phyloP scores from a whole-genome alignment of 2,888 invertebrate genomes.

The Ophonus ardosiacus region DNA sequence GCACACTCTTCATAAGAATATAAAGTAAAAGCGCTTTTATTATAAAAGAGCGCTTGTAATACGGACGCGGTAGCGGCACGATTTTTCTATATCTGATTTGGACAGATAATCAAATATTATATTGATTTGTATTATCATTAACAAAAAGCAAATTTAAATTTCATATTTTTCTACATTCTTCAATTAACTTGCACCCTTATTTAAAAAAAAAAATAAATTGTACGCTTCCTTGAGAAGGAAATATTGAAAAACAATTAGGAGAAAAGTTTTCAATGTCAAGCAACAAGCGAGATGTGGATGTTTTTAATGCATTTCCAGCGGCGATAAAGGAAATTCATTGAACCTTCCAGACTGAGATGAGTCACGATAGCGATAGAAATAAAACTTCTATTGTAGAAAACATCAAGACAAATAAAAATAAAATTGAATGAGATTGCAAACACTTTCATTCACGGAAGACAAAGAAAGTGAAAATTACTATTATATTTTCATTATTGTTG shows the following conservation, averaged over 20 bases:
- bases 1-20: no score
- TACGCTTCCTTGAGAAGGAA: not conserved
- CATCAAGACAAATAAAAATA: not conserved
- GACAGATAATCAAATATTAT: no score
- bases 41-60: no score
- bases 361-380: conserved; percentile 35
- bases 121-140: no score
- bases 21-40: no score
- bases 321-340: conserved; percentile 25
- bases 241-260: conserved; percentile 22
- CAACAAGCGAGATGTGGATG: conserved; percentile 20
- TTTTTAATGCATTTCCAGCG: conserved; percentile 30
- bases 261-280: conserved; percentile 20
- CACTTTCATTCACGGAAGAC: not conserved
- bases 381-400: conserved; percentile 11
- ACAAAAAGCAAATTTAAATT: no score
- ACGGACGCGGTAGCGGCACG: no score
- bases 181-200: no score
- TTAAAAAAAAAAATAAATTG: no score
- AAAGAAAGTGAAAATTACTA: not conserved
- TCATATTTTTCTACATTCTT: no score
- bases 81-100: no score
- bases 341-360: conserved; percentile 21
- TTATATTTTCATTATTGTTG: not conserved
- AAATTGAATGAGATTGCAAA: not conserved